Evolutionary conservation across 2,113 vertebrate genomes (phyloP), one percentile per base, ranked within the genome.

Genomic region (Elephantulus edwardii): DNA sequence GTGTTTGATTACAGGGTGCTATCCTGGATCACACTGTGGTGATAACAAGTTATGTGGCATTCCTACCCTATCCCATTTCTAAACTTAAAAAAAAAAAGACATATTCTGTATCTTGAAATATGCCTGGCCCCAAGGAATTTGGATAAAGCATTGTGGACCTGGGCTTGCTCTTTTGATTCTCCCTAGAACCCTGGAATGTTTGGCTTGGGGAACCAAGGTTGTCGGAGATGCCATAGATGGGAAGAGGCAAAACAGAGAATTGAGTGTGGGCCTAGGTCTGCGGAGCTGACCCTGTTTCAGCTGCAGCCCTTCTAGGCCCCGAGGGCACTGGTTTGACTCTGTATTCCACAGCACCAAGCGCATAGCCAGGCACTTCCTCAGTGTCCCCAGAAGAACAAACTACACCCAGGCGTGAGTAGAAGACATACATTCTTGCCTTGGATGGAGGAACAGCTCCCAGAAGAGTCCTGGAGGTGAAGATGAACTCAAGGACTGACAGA

Each of bases 361-460:
- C 5, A 1, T 6, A 0, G 0, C 17, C 16, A 30, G 74, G 28
- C 14, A 35, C 19, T 12, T 6, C 8, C 40, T 3, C 38, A 33
- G 17, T 38, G 22, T 38, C 38, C 4, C 1, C 13, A 26, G 28
- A 46, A 33, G 11, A 3, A 56, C 64, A 4, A 38, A 10, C 56
- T 6, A 20, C n/a, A n/a, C n/a, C n/a, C 38, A 1, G 0, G 0
- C 5, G 10, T 0, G 33, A 38, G 66, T 46, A 48, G 83, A 64
- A 56, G 28, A 42, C 6, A 0, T 6, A 19, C 33, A 11, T 35
- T n/a, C 48, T 76, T 71, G 62, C 66, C 66, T 13, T 77, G 60
- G 71, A 20, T 9, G 17, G 26, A 40, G 8, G 9, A 80, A 56
- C 30, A 48, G 33, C 35, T 83, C 26, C 24, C 19, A 28, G 14